A percentile compares a stretch with the other conserved stretches of the same genome.
Conservation (phyloP, 1,140 invertebrate genomes). For the Scaptomyza montana region DNA sequence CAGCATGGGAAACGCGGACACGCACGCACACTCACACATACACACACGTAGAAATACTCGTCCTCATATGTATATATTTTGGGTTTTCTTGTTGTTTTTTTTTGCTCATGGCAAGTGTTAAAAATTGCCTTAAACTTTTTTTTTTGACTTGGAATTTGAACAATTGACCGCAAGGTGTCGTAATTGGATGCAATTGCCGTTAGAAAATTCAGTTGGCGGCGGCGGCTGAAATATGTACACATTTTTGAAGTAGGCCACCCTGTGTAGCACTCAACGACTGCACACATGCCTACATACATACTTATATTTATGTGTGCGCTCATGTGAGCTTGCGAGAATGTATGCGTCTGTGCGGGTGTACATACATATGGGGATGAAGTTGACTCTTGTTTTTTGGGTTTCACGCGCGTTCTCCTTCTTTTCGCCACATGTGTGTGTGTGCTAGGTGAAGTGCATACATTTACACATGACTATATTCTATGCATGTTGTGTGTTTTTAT, state of each 20-base stretch:
- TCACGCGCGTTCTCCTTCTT: conserved; percentile 13
- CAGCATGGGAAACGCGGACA: not conserved
- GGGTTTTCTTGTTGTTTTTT: not conserved
- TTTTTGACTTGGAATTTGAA: conserved; percentile 7
- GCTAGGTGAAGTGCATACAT: conserved; percentile 49
- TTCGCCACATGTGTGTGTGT: conserved; percentile 26
- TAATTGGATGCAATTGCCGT: conserved; percentile 11
- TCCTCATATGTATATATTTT: not conserved
- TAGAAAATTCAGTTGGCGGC: conserved; percentile 22
- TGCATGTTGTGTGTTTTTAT: conserved; percentile 48
- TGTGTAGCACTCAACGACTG: conserved; percentile 18
- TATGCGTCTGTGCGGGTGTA: conserved; percentile 5
- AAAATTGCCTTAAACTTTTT: not conserved
- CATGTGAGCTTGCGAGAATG: not conserved
- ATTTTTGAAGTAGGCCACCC: conserved; percentile 46
- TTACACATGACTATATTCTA: conserved; percentile 56
- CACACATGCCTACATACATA: conserved; percentile 2
- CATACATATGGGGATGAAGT: conserved; percentile 49
- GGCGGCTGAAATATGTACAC: conserved; percentile 2
- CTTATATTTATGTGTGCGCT: not conserved
- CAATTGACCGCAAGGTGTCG: conserved; percentile 30
- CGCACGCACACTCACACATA: not conserved
- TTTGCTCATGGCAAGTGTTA: not conserved
- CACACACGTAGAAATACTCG: not conserved
- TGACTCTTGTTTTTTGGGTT: conserved; percentile 40